A percentile compares a stretch with the other conserved stretches of the same genome.
Evolutionary conservation across 2,888 invertebrate species (phyloP).

Genomic region (Copidosoma aretas): DNA sequence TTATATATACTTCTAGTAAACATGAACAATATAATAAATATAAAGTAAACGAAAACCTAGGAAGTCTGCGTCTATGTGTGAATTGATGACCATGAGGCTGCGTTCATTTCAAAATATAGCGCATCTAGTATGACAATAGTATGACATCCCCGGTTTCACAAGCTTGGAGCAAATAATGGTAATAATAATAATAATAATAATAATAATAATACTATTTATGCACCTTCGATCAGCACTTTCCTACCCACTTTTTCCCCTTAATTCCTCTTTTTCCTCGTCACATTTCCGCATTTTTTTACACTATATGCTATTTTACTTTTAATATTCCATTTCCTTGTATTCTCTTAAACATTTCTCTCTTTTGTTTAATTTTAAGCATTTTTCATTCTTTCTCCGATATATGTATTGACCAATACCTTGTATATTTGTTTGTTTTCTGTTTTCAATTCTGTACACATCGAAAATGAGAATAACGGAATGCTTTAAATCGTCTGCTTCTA

Average conservation of each 20-base stretch:
- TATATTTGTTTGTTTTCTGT: no score
- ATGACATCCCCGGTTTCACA: conserved; percentile 53
- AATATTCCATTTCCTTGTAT: no score
- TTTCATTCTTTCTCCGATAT: no score
- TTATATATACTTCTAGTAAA: conserved; percentile 61
- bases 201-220: conserved; percentile 25
- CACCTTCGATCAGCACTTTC: conserved; percentile 39
- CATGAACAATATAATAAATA: conserved; percentile 62
- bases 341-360: no score
- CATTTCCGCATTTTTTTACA: neutral
- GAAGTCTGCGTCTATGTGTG: conserved; percentile 56
- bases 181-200: conserved; percentile 17
- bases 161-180: conserved; percentile 49
- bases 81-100: conserved; percentile 53
- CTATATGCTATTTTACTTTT: neutral
- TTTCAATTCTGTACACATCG: no score
- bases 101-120: conserved; percentile 58
- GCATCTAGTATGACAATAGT: conserved; percentile 51
- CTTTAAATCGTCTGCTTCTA: neutral
- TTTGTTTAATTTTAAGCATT: no score
- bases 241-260: conserved; percentile 22
- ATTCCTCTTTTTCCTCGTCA: conserved; percentile 4
- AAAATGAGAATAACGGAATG: no score
- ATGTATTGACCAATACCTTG: no score
- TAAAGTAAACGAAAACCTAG: conserved; percentile 60